Percentiles rank a stretch among this genome's conserved stretches.
These are phyloP conservation scores for Tinea pellionella DNA, from an alignment of 2,888 invertebrate genomes.

Conservation along the genomic window DNA sequence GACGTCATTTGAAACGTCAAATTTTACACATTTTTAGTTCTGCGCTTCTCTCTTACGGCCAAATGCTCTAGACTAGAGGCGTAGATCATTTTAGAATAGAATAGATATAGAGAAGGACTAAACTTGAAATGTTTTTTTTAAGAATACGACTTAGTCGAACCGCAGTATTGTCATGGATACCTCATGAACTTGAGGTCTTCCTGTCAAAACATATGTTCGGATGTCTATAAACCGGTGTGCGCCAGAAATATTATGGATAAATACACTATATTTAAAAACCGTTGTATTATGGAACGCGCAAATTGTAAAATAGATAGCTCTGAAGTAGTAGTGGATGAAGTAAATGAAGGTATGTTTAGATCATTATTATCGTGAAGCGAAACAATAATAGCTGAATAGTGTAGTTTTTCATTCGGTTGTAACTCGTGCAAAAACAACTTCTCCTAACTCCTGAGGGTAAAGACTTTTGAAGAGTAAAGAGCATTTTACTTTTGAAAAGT, in stretches of 20 bases:
- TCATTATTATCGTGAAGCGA: too few species aligned
- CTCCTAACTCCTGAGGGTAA: too few species aligned
- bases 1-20: too few species aligned
- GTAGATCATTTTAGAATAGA: neutral
- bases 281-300: neutral
- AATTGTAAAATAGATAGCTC: neutral
- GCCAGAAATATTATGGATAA: slow-evolving; percentile 13
- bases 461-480: too few species aligned
- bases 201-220: slow-evolving; percentile 26
- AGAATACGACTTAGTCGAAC: slow-evolving; percentile 36
- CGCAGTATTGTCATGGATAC: slow-evolving; percentile 28
- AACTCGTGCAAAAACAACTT: too few species aligned
- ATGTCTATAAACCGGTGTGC: slow-evolving; percentile 24
- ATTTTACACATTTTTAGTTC: too few species aligned
- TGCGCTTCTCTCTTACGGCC: too few species aligned
- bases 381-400: too few species aligned
- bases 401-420: too few species aligned
- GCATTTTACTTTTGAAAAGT: too few species aligned
- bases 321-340: neutral
- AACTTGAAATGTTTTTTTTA: slow-evolving; percentile 14
- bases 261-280: neutral
- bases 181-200: slow-evolving; percentile 29
- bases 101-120: too few species aligned
- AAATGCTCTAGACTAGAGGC: too few species aligned
- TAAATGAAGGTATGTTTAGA: neutral